Percentiles rank a stretch among this genome's conserved stretches.
Evolutionary conservation across 2,113 vertebrate species (phyloP).

Genomic region (Salvator merianae): DNA sequence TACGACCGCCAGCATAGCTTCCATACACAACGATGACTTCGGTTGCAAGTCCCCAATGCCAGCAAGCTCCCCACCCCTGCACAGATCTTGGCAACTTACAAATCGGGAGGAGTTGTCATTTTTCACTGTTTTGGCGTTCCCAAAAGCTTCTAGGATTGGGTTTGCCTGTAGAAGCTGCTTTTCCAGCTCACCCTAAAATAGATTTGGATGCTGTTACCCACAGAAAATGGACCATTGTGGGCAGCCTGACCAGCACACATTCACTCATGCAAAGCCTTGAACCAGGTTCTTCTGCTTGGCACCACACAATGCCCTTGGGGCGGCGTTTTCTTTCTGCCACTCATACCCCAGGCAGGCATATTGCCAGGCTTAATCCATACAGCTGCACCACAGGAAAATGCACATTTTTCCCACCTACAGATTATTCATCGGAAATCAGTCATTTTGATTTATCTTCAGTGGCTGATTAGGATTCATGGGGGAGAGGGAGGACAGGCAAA

Average conservation of each 20-base stretch:
- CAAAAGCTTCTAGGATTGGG: slow-evolving; percentile 97
- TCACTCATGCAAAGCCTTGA: not conserved
- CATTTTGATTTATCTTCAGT: too few species aligned
- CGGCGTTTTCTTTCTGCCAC: not conserved
- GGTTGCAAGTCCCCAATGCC: too few species aligned
- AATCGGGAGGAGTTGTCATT: slow-evolving; percentile 99
- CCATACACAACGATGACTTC: too few species aligned
- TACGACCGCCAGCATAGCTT: too few species aligned
- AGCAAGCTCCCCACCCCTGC: not conserved
- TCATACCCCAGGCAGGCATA: not conserved
- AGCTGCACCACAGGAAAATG: not conserved
- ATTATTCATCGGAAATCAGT: too few species aligned
- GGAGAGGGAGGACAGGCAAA: too few species aligned
- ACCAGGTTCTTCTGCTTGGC: too few species aligned
- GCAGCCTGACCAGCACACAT: not conserved
- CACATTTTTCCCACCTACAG: not conserved
- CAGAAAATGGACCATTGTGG: not conserved
- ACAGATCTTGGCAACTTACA: slow-evolving; percentile 77
- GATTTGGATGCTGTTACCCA: slow-evolving; percentile 63
- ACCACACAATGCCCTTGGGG: too few species aligned
- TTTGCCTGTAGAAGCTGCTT: slow-evolving; percentile 98
- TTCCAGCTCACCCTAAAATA: slow-evolving; percentile 94
- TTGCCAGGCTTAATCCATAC: not conserved
- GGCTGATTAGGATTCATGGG: too few species aligned
- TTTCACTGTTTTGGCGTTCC: slow-evolving; percentile 98